phyloP scores from a whole-genome alignment of 2,888 invertebrate genomes.

The Aromia moschata region DNA sequence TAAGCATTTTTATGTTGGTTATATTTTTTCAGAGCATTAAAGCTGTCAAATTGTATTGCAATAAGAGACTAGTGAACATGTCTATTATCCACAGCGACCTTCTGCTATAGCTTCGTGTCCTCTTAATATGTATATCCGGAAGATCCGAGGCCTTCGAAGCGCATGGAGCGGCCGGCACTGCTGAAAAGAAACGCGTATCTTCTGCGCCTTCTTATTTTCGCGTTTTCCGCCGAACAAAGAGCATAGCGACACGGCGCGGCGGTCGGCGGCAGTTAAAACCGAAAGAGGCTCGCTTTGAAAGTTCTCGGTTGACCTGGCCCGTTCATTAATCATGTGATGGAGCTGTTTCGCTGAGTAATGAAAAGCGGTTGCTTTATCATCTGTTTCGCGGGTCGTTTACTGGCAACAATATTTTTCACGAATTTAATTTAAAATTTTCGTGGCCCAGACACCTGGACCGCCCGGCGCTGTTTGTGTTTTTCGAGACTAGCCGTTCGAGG shows the following conservation, averaged over 20 bases:
- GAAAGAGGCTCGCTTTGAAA: slow-evolving; percentile 41
- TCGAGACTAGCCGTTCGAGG: too few species aligned
- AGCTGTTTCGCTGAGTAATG: slow-evolving; percentile 51
- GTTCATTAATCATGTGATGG: slow-evolving; percentile 55
- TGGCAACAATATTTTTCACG: slow-evolving; percentile 51
- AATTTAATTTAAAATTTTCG: slow-evolving; percentile 43
- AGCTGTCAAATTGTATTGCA: too few species aligned
- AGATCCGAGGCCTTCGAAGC: too few species aligned
- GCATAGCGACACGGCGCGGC: slow-evolving; percentile 17
- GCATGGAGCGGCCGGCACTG: too few species aligned
- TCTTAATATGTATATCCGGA: too few species aligned
- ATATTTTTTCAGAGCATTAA: too few species aligned
- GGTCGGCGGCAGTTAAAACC: slow-evolving; percentile 39
- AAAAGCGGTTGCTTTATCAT: slow-evolving; percentile 55
- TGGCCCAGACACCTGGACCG: slow-evolving; percentile 20
- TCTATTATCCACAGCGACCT: too few species aligned
- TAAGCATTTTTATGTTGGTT: too few species aligned
- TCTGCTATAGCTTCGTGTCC: too few species aligned
- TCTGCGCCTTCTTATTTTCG: slow-evolving; percentile 8
- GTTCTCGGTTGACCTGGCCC: slow-evolving; percentile 54
- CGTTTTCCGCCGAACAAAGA: background rate
- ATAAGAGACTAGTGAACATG: too few species aligned
- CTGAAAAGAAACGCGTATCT: too few species aligned
- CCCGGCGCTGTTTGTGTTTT: too few species aligned
- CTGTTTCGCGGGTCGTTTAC: slow-evolving; percentile 53